These are phyloP conservation scores for Drosophila mercatorum DNA, from an alignment of 2,888 invertebrate genomes.

Conservation along the genomic window DNA sequence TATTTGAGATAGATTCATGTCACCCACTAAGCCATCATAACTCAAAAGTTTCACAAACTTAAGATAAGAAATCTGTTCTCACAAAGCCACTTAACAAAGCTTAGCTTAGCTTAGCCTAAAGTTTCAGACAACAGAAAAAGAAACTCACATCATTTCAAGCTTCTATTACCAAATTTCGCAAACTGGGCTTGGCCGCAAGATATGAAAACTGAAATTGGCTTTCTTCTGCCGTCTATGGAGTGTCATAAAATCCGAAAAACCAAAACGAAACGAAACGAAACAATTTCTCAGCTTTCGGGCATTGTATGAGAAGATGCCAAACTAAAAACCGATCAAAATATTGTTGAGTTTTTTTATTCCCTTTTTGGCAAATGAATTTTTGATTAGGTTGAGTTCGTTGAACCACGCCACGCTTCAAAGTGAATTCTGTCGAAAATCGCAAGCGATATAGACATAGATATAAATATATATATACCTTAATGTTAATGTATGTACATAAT, in stretches of 20 bases:
- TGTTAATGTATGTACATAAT: conserved; percentile 31
- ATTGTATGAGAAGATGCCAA: conserved; percentile 10
- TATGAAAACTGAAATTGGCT: conserved; percentile 20
- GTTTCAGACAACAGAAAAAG: background rate
- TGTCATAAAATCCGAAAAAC: background rate
- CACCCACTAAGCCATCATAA: background rate
- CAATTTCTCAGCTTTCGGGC: conserved; percentile 7
- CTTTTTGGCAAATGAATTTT: conserved; percentile 38
- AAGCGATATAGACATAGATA: conserved; percentile 23
- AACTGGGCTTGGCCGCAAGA: conserved; percentile 8
- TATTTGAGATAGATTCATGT: background rate
- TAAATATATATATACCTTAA: conserved; percentile 19
- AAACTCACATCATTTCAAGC: conserved; percentile 7
- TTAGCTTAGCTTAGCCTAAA: background rate
- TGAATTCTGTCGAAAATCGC: conserved; percentile 31
- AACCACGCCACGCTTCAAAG: conserved; percentile 32
- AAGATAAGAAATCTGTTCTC: background rate
- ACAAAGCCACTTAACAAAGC: background rate
- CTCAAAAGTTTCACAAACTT: background rate
- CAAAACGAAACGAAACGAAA: conserved; percentile 3
- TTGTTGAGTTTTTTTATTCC: conserved; percentile 5
- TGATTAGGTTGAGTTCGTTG: conserved; percentile 44
- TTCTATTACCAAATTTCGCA: conserved; percentile 13
- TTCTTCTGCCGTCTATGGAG: background rate
- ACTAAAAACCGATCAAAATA: conserved; percentile 29